Base-by-base conservation (phyloP, 2,888 invertebrate genomes). In the Drosophila nr. perissopoda region DNA sequence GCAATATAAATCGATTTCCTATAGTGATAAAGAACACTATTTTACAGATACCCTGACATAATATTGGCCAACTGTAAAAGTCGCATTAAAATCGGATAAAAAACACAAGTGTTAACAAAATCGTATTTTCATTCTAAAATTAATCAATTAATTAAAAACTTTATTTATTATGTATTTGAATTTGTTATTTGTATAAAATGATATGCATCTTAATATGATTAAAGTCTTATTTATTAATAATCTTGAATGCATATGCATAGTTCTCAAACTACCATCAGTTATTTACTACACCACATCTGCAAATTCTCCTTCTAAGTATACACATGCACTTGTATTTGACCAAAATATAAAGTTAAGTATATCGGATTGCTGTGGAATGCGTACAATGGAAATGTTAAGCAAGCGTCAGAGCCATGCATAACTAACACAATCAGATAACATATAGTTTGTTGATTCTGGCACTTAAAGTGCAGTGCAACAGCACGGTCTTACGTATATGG, bases 391-490 rank as follows among this genome's bases (percentile, higher is more conserved):
- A 52, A 64, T 70, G 53, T 57, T 73, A 70, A 69, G 71, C 74
- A 73, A 73, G 67, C 57, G 68, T 49, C 59, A 77, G 38, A 40
- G 40, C 8, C 33, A 40, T 4, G 25, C 27, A 68, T 49, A 40
- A 4, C 16, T 54, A 49, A 18, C 53, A 68, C 29, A 64, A 58
- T 79, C 72, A 71, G 74, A 83, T 76, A 78, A 82, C 89, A 90
- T 73, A 80, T 88, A 90, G 90, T 87, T 90, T 90, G 90, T 91
- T 91, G 90, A 80, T 84, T 89, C 83, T 90, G 81, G 57, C 90
- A 89, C 87, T 91, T 90, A 86, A 89, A 90, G 84, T 82, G 49
- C n/a, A 52, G 11, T n/a, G 45, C 48, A 36, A 27, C n/a, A 48
- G 36, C 18, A 38, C 16, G 16, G 1, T 25, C 18, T 51, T 48